Percentiles rank a stretch among this genome's conserved stretches.
phyloP scores from a whole-genome alignment of 2,797 vertebrate genomes.

The Periophthalmus magnuspinnatus region DNA sequence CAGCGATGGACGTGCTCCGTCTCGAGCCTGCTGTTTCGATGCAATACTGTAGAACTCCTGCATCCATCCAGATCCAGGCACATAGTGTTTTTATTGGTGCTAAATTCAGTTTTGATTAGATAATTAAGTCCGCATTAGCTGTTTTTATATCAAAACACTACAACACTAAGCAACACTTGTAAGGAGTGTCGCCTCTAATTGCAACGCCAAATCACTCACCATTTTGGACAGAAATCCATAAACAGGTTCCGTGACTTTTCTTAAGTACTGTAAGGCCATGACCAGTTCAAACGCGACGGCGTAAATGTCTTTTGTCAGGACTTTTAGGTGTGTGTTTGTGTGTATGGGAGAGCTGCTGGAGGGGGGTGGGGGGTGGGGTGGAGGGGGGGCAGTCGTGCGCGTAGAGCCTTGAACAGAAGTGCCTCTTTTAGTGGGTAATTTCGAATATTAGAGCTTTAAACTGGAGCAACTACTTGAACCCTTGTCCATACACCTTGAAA shows the following conservation, averaged over 20 bases:
- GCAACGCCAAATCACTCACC: conserved; percentile 25
- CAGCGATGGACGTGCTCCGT: conserved; percentile 63
- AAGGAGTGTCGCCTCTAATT: conserved; percentile 22
- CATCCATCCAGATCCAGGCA: conserved; percentile 37
- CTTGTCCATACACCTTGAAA: conserved; percentile 26
- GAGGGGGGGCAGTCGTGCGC: conserved; percentile 53
- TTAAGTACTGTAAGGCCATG: conserved; percentile 27
- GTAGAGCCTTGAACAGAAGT: conserved; percentile 44
- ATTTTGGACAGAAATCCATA: conserved; percentile 6
- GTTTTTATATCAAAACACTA: conserved; percentile 8
- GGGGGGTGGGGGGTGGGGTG: conserved; percentile 14
- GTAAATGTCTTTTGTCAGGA: conserved; percentile 41
- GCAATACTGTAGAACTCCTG: conserved; percentile 37
- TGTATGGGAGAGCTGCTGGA: conserved; percentile 3
- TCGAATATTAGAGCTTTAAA: conserved; percentile 33
- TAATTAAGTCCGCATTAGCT: conserved; percentile 6
- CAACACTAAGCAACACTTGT: conserved; percentile 13
- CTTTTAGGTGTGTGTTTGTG: conserved; percentile 50
- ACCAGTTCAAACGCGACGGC: conserved; percentile 28
- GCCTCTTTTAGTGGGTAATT: conserved; percentile 44
- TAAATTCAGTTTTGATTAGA: conserved; percentile 5
- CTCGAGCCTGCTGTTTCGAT: conserved; percentile 37
- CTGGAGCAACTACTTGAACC: conserved; percentile 19
- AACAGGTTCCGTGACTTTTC: conserved; percentile 24
- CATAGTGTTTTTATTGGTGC: conserved; percentile 2